Base-by-base conservation (phyloP, 2,888 invertebrate genomes). In the Hydropsyche betteni region DNA sequence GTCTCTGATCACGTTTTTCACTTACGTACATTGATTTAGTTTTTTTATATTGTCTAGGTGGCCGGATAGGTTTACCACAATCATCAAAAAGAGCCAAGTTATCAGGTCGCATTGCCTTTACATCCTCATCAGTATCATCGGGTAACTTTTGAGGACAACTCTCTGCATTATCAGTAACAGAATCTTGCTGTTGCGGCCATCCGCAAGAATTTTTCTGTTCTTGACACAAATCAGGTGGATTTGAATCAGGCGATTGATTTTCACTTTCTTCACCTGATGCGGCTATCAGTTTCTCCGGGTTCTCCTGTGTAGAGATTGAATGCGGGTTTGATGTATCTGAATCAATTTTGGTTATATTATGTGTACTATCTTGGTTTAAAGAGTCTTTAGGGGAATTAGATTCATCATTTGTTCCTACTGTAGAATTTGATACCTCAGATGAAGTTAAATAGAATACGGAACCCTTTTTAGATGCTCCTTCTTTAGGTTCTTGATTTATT, bases 1-100 rank as follows among this genome's bases (percentile, higher is more conserved):
- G 85, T 73, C 93, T 88, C 82, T 90, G 90, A 82, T 93, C 91
- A 80, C 91, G 85, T 81, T 87, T 88, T 76, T 87, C 88, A 76
- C 81, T 80, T 53, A 82, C 81, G 79, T 82, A 84, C 76, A 82
- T 83, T 77, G 82, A 83, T 75, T 80, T 80, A 12, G 74, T 76
- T 82, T 88, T 88, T 80, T 87, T 87, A 81, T 88, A 89, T 75
- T 82, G 82, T 36, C 89, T 84, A 70, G 90, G 87, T 14, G 89
- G 90, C 78, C 90, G 86, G 12, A 89, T 84, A 8, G 91, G 91
- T 79, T 85, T 85, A 68, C 85, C 86, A 76, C 86, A 83, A 74
- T 82, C 80, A 77, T 88, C 89, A 76, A 87, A 85, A 69, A 91
- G 85, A 70, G 91, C 90, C 80, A 93, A 85, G 84, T 91, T 90